A percentile compares a stretch with the other conserved stretches of the same genome.
Conservation (phyloP, 2,113 vertebrate species). For the Toxotes chatareus region DNA sequence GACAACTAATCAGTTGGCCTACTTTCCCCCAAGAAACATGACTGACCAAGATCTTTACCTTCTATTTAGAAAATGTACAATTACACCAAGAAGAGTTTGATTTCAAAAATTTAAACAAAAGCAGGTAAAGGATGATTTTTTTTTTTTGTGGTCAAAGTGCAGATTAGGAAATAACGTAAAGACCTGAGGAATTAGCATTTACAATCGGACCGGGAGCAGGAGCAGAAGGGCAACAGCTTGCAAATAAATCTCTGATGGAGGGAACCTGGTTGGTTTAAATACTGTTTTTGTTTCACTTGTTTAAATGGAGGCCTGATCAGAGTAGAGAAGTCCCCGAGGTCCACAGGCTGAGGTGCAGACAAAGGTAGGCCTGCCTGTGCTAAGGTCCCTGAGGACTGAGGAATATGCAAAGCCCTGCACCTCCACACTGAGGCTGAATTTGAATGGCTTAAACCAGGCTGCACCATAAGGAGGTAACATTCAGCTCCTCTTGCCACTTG, state of each 20-base stretch:
- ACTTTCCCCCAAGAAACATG: conserved; percentile 24
- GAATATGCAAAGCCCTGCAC: conserved; percentile 78
- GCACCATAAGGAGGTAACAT: conserved; percentile 75
- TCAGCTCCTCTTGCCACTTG: conserved; percentile 54
- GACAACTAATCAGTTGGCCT: conserved; percentile 16
- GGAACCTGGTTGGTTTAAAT: conserved; percentile 90
- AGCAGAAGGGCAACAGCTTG: conserved; percentile 89
- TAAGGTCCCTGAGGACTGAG: conserved; percentile 64
- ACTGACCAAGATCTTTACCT: background rate
- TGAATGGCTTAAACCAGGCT: conserved; percentile 70
- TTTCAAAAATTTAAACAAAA: background rate
- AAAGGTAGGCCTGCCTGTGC: conserved; percentile 65
- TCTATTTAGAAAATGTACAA: conserved; percentile 5
- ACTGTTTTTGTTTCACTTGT: conserved; percentile 89
- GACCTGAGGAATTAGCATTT: conserved; percentile 50
- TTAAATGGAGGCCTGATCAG: conserved; percentile 94
- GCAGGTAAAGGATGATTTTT: conserved; percentile 1
- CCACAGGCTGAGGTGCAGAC: conserved; percentile 81
- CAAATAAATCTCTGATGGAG: conserved; percentile 88
- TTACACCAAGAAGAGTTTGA: background rate
- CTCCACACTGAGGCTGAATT: conserved; percentile 65
- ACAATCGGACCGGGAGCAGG: conserved; percentile 45
- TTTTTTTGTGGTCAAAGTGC: background rate
- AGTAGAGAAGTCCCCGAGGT: conserved; percentile 88
- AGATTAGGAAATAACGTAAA: conserved; percentile 39